Conservation (phyloP, 2,888 invertebrate genomes). For the Melanophora roralis region DNA sequence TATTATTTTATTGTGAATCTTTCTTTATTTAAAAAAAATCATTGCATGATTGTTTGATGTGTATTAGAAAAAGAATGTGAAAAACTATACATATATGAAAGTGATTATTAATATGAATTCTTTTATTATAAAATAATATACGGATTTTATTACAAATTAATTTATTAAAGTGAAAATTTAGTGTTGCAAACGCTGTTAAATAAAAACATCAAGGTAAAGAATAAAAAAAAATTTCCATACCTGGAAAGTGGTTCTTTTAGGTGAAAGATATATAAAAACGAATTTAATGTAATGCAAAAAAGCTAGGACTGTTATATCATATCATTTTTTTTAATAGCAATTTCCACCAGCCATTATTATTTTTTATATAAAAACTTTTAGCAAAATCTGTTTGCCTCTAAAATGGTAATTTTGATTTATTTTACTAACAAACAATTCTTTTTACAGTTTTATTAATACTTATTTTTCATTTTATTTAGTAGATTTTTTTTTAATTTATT, state of each 20-base stretch:
- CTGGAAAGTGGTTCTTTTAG: constrained; percentile 86
- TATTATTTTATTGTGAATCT: too few relatives aligned
- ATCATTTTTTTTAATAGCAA: neutral
- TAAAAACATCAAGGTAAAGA: neutral
- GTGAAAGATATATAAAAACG: constrained; percentile 72
- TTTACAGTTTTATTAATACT: neutral
- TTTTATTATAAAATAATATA: neutral
- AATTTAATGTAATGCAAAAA: neutral
- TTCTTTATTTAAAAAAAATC: neutral
- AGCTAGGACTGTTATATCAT: neutral
- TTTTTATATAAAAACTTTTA: neutral
- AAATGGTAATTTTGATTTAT: neutral
- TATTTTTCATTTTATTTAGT: constrained; percentile 1
- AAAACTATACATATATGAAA: neutral
- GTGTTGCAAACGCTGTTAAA: neutral
- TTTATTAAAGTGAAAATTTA: neutral
- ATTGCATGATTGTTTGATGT: constrained; percentile 23
- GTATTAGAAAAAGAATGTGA: neutral
- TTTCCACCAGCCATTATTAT: neutral
- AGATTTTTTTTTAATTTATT: neutral
- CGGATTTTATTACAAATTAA: neutral
- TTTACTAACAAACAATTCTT: neutral
- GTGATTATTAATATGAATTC: neutral
- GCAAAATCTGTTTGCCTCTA: neutral
- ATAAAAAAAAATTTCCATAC: constrained; percentile 82